Percentiles rank a stretch among this genome's conserved stretches.
phyloP scores from a whole-genome alignment of 2,888 invertebrate genomes.

The Elysia crispata region DNA sequence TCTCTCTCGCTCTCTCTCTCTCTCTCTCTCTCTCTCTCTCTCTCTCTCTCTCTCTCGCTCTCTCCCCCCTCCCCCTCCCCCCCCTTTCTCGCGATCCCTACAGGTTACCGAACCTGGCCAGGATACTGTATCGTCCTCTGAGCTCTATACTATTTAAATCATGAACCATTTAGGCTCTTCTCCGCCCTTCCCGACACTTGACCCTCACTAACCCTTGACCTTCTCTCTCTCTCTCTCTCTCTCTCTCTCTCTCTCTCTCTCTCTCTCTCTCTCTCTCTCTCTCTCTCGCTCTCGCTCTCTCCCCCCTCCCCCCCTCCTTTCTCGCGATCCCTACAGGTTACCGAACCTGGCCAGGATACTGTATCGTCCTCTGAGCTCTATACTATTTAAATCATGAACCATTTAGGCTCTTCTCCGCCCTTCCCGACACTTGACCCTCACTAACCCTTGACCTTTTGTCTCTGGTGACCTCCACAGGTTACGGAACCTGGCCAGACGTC shows the following conservation, averaged over 20 bases:
- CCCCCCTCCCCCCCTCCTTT: background rate
- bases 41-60: too few relatives aligned
- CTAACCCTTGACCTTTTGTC: background rate
- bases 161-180: background rate
- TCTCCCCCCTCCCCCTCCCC: background rate
- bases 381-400: background rate
- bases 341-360: too few relatives aligned
- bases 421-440: background rate
- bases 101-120: background rate
- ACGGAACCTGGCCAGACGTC: conserved; percentile 91
- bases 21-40: too few relatives aligned
- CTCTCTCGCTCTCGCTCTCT: background rate
- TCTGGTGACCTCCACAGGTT: conserved; percentile 84
- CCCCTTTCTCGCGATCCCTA: background rate
- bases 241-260: background rate
- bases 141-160: background rate
- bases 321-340: background rate
- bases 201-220: background rate
- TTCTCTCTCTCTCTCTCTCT: background rate
- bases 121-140: background rate
- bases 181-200: background rate
- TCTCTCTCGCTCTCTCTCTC: too few relatives aligned
- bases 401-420: background rate
- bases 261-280: conserved; percentile 14
- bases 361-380: background rate